Evolutionary conservation across 1,140 invertebrate species (phyloP).

Genomic region (Penaeus japonicus): DNA sequence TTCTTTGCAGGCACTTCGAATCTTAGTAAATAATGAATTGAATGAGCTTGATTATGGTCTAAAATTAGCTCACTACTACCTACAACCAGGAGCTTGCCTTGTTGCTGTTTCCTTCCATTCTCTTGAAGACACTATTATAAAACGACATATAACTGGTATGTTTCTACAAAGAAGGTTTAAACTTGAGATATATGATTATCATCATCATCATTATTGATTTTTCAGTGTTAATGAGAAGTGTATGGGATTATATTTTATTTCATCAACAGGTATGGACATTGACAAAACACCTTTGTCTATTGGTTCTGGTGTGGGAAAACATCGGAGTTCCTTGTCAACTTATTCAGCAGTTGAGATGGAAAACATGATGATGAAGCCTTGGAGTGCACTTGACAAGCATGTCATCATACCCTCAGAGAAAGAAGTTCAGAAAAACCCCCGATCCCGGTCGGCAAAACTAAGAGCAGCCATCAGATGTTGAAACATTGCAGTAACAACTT

Average conservation of each 20-base stretch:
- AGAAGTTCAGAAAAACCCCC: constrained; percentile 81
- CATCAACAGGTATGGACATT: constrained; percentile 15
- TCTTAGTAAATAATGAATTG: constrained; percentile 96
- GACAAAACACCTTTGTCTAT: constrained; percentile 22
- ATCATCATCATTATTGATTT: no score
- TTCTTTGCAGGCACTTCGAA: constrained; percentile 75
- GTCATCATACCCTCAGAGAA: constrained; percentile 76
- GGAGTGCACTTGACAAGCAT: constrained; percentile 83
- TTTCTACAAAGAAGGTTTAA: not conserved
- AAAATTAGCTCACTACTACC: constrained; percentile 77
- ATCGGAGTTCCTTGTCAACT: constrained; percentile 29
- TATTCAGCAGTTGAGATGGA: constrained; percentile 15
- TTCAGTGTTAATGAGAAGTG: no score
- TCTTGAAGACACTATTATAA: constrained; percentile 94
- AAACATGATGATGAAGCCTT: constrained; percentile 68
- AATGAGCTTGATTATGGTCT: constrained; percentile 95
- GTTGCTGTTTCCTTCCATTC: constrained; percentile 91
- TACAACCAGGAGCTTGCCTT: constrained; percentile 80
- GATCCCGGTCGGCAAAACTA: constrained; percentile 87
- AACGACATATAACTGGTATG: constrained; percentile 81
- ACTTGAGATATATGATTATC: constrained; percentile 61
- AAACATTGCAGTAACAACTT: no score
- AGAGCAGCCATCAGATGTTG: constrained; percentile 71
- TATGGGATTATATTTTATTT: not conserved
- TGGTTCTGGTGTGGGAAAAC: constrained; percentile 26